phyloP scores from a whole-genome alignment of 2,113 vertebrate genomes.

The Antechinus flavipes region DNA sequence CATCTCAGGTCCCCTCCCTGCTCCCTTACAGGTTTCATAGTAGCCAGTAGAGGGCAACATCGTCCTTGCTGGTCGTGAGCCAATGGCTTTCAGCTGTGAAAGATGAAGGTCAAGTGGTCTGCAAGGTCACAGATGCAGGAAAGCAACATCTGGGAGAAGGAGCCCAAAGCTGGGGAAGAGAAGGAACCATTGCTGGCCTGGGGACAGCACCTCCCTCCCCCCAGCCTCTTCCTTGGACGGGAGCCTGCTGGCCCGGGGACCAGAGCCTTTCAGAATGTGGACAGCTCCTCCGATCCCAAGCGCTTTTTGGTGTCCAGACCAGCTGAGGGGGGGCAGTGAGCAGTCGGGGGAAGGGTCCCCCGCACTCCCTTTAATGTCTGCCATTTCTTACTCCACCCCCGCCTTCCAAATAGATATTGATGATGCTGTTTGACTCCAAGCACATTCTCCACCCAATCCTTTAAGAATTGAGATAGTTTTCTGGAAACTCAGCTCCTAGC shows the following conservation, averaged over 20 bases:
- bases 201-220: no score
- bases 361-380: not conserved
- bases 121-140: not conserved
- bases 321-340: no score
- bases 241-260: not conserved
- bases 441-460: not conserved
- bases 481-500: not conserved
- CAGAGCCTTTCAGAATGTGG: not conserved
- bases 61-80: not conserved
- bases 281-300: not conserved
- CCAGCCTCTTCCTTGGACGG: not conserved
- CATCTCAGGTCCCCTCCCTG: not conserved
- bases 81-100: not conserved
- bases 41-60: not conserved
- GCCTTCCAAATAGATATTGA: not conserved
- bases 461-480: not conserved
- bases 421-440: not conserved
- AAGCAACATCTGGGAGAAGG: not conserved
- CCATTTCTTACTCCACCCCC: not conserved
- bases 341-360: no score
- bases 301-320: not conserved
- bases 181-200: no score
- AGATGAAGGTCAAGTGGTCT: not conserved
- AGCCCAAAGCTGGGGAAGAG: not conserved
- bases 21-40: not conserved